Evolutionary conservation across 2,797 vertebrate genomes (phyloP).

Genomic region (Streptopelia turtur): DNA sequence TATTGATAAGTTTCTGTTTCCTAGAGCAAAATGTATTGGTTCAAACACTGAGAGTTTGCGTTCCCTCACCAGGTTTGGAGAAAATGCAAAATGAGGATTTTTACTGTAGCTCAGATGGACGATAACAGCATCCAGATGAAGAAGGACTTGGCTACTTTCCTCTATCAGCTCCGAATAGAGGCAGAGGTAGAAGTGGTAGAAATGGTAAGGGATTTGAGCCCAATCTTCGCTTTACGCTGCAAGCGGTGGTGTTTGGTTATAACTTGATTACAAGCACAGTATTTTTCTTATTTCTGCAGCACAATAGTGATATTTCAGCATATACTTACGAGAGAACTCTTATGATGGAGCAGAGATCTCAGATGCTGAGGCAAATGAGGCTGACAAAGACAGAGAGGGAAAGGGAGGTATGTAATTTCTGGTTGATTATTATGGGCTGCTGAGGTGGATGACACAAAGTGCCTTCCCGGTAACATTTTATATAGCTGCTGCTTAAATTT

Average conservation of each 20-base stretch:
- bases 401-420: constrained; percentile 85
- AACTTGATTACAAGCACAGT: not conserved
- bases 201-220: constrained; percentile 85
- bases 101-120: constrained; percentile 98
- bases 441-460: not conserved
- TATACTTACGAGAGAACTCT: constrained; percentile 97
- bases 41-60: not conserved
- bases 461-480: not conserved
- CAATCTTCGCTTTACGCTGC: not conserved
- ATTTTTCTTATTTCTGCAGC: constrained; percentile 75
- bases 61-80: constrained; percentile 88
- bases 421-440: not conserved
- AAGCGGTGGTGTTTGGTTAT: not conserved
- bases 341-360: constrained; percentile 99
- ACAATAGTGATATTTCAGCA: constrained; percentile 96
- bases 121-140: constrained; percentile 99
- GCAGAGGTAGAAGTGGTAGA: constrained; percentile 98
- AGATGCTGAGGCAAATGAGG: constrained; percentile 98
- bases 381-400: constrained; percentile 93
- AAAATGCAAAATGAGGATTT: constrained; percentile 98
- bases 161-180: constrained; percentile 96
- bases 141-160: constrained; percentile 94
- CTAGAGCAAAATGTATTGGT: not conserved
- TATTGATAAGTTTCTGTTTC: not conserved
- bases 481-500: not conserved